These are phyloP conservation scores for Diplodus puntazzo DNA, from an alignment of 2,797 vertebrate species.

Conservation along the genomic window DNA sequence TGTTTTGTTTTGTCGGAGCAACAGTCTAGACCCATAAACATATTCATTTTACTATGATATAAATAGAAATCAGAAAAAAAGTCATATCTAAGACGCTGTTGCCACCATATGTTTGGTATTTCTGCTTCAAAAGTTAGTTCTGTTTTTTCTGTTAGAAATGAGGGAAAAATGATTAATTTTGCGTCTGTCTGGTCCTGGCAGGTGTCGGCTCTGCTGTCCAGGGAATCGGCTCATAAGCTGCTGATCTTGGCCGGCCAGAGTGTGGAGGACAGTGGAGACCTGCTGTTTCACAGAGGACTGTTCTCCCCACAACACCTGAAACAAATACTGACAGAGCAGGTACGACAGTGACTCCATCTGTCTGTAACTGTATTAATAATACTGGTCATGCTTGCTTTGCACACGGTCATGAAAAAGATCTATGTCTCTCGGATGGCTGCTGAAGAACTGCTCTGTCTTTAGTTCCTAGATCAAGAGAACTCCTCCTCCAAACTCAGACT, in stretches of 20 bases:
- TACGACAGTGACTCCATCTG: constrained; percentile 36
- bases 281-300: constrained; percentile 90
- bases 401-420: not conserved
- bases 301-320: constrained; percentile 91
- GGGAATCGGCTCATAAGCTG: constrained; percentile 90
- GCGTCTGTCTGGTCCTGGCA: constrained; percentile 58
- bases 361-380: not conserved
- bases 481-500: constrained; percentile 80
- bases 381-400: no score
- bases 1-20: not conserved
- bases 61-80: not conserved
- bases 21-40: not conserved
- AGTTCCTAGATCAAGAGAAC: constrained; percentile 81
- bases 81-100: not conserved
- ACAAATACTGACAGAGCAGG: constrained; percentile 92
- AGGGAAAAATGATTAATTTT: not conserved
- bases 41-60: not conserved
- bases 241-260: constrained; percentile 93
- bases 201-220: constrained; percentile 90
- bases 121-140: not conserved
- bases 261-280: constrained; percentile 90
- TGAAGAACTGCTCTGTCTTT: constrained; percentile 49
- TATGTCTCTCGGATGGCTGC: not conserved
- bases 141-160: no score
- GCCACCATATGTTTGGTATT: not conserved